A percentile compares a stretch with the other conserved stretches of the same genome.
Conservation (phyloP, 2,888 invertebrate species). For the Ethmia dodecea region DNA sequence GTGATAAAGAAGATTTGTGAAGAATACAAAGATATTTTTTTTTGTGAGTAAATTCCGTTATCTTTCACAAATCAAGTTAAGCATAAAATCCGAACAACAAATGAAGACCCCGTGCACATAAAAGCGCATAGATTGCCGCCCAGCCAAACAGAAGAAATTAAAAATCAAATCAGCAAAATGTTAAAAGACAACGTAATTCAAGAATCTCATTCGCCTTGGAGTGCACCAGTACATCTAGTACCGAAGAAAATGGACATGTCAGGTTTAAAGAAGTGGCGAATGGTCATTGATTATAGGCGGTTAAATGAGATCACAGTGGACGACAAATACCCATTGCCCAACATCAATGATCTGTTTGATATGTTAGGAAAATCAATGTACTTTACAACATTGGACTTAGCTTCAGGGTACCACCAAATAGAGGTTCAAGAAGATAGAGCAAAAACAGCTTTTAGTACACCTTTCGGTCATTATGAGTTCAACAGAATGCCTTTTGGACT, state of each 20-base stretch:
- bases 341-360: constrained; percentile 13
- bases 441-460: constrained; percentile 11
- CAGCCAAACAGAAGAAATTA: constrained; percentile 23
- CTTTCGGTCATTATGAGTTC: constrained; percentile 24
- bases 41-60: constrained; percentile 21
- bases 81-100: constrained; percentile 29
- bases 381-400: constrained; percentile 10
- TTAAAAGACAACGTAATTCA: constrained; percentile 28
- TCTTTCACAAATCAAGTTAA: constrained; percentile 23
- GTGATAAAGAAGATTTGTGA: constrained; percentile 9
- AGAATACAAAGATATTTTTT: constrained; percentile 26
- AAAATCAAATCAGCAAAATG: constrained; percentile 25
- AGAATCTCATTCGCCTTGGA: constrained; percentile 17
- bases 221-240: constrained; percentile 13
- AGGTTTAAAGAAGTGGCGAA: constrained; percentile 17
- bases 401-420: constrained; percentile 14
- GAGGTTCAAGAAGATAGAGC: constrained; percentile 9
- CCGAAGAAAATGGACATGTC: constrained; percentile 21
- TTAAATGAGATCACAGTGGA: constrained; percentile 11
- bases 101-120: constrained; percentile 22
- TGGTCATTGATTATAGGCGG: constrained; percentile 21
- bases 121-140: constrained; percentile 24
- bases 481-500: constrained; percentile 7
- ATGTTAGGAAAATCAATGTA: constrained; percentile 10
- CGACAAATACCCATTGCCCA: constrained; percentile 13